These are phyloP conservation scores for Heliconius himera DNA, from an alignment of 1,140 invertebrate genomes.

Conservation along the genomic window DNA sequence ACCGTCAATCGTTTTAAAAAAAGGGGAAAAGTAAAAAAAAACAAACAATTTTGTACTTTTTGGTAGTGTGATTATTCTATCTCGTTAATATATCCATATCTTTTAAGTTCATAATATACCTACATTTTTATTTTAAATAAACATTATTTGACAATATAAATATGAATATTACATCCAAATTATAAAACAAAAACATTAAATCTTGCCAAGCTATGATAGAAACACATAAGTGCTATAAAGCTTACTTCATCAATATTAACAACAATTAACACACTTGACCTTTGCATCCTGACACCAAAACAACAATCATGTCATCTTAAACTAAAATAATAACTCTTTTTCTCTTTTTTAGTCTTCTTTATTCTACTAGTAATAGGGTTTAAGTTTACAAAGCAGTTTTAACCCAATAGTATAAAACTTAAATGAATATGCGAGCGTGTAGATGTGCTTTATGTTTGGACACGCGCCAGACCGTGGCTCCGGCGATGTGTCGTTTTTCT, in stretches of 20 bases:
- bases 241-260: not conserved
- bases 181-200: too few relatives aligned
- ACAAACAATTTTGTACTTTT: too few relatives aligned
- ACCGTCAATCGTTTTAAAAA: too few relatives aligned
- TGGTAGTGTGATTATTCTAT: too few relatives aligned
- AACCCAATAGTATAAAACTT: not conserved
- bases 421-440: slow-evolving; percentile 16
- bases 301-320: not conserved
- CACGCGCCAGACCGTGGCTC: slow-evolving; percentile 52
- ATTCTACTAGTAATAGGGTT: not conserved
- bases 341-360: not conserved
- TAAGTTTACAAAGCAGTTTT: not conserved
- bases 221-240: too few relatives aligned
- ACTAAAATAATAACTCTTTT: not conserved
- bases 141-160: too few relatives aligned
- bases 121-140: too few relatives aligned
- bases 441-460: slow-evolving; percentile 51
- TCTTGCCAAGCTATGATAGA: too few relatives aligned
- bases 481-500: slow-evolving; percentile 31
- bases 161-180: too few relatives aligned
- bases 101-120: too few relatives aligned
- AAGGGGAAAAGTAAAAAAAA: too few relatives aligned
- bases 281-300: not conserved
- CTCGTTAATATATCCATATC: too few relatives aligned
- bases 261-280: not conserved